Evolutionary conservation across 2,888 invertebrate species (phyloP), one percentile per base, ranked within the genome.

Genomic region (Phengaris alcon): DNA sequence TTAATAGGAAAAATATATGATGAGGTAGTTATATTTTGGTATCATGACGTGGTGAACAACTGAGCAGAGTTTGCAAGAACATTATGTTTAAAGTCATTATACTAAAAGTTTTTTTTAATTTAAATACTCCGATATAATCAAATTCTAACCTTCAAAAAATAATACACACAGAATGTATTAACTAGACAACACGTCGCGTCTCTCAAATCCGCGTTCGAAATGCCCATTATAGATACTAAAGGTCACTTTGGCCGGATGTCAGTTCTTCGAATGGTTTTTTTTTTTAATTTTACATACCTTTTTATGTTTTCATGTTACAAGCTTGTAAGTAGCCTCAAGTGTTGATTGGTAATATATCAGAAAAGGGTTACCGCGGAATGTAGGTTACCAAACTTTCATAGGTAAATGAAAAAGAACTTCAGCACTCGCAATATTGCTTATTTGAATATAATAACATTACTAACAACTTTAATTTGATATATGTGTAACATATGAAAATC

Each of bases 101-200:
- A 10, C 52, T 22, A 64, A 22, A 64, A 2, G 10, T n/a, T n/a
- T 10, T 64, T 22, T 52, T 22, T 64, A 12, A 64, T 64, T 35
- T 22, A 64, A 69, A 69, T 69, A 15, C 9, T 74, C 22, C 12
- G 13, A 48, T 64, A 44, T 9, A 51, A 68, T 75, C 55, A 4
- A 68, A 57, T 57, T 54, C 48, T 69, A 57, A 75, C 75, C 75
- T 75, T 75, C 75, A n/a, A 75, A 55, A 75, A 69, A 75, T 75
- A 75, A 75, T 69, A 69, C 68, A 68, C 15, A 75, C 55, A 57
- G 70, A 72, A 77, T 77, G 75, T 76, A 79, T 79, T 78, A 78
- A 77, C 76, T 77, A 79, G 79, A 79, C 79, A 77, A 78, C 78
- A 78, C 78, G 79, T 78, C 79, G 77, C 77, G 78, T 75, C 74